These are phyloP conservation scores for Pimpla rufipes DNA, from an alignment of 2,888 invertebrate species.

Conservation along the genomic window DNA sequence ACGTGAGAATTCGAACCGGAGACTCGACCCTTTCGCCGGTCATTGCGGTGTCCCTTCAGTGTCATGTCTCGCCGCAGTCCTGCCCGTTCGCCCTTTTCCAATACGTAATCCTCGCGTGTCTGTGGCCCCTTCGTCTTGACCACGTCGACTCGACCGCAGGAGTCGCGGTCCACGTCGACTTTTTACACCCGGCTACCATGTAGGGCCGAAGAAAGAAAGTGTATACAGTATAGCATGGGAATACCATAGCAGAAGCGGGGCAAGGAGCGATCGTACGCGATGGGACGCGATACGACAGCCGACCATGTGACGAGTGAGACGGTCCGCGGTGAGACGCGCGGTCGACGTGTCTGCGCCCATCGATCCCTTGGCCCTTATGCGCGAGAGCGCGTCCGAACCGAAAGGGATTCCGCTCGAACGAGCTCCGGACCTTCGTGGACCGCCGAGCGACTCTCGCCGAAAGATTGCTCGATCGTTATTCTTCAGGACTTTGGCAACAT, in stretches of 20 bases:
- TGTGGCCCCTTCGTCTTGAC: constrained; percentile 71
- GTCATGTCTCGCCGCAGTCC: constrained; percentile 60
- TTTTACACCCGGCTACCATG: constrained; percentile 79
- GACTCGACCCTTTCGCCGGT: constrained; percentile 33
- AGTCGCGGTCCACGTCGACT: constrained; percentile 76
- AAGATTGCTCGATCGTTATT: constrained; percentile 63
- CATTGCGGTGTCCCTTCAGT: constrained; percentile 58
- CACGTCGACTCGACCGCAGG: constrained; percentile 75
- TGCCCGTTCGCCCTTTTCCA: constrained; percentile 32
- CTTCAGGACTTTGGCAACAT: constrained; percentile 63
- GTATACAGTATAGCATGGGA: constrained; percentile 26
- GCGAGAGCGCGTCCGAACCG: constrained; percentile 57
- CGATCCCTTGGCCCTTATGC: constrained; percentile 63
- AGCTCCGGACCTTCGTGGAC: constrained; percentile 62
- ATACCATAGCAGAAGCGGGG: constrained; percentile 31
- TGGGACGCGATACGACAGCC: constrained; percentile 53
- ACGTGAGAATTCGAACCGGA: constrained; percentile 30
- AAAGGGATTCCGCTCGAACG: constrained; percentile 72
- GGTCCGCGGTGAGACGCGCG: constrained; percentile 43
- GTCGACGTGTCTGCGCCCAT: constrained; percentile 49
- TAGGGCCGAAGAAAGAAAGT: constrained; percentile 73
- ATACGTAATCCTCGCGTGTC: constrained; percentile 5
- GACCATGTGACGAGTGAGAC: constrained; percentile 53
- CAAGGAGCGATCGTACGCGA: constrained; percentile 46
- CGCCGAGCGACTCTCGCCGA: constrained; percentile 64